Evolutionary conservation across 2,113 vertebrate genomes (phyloP).

Genomic region (Nycticebus coucang): DNA sequence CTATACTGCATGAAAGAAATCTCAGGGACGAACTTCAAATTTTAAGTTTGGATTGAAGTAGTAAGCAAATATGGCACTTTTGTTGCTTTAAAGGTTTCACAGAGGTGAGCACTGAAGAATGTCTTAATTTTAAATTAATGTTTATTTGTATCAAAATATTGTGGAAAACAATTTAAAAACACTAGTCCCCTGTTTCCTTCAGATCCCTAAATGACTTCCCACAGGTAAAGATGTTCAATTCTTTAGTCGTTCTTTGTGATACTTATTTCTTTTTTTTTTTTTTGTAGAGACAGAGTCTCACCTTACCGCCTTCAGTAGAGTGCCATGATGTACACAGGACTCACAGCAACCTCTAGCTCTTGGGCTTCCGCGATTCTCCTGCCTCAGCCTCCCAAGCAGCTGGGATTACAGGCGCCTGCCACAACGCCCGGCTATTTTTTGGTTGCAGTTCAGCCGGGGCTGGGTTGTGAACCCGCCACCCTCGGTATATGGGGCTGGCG

Average conservation of each 20-base stretch:
- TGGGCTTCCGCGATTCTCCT: no score
- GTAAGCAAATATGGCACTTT: neutral
- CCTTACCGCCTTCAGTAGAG: no score
- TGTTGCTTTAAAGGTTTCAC: neutral
- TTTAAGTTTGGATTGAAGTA: neutral
- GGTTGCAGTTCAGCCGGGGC: no score
- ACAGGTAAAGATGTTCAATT: neutral
- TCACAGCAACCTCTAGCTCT: no score
- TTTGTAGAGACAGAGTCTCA: no score
- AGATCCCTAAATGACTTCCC: neutral
- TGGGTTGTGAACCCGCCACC: no score
- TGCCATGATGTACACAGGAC: no score
- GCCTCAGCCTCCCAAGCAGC: no score
- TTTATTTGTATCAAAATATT: neutral
- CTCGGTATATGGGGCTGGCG: no score
- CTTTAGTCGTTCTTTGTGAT: neutral
- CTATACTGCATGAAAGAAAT: neutral
- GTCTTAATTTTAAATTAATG: slow-evolving; percentile 19
- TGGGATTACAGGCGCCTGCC: no score
- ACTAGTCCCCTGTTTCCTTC: neutral
- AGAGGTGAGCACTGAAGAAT: neutral
- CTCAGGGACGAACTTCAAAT: neutral
- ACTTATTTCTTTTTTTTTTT: neutral
- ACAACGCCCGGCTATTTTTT: no score
- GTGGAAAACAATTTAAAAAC: neutral